Conservation (phyloP, 2,797 vertebrate genomes). For the Molossus molossus region DNA sequence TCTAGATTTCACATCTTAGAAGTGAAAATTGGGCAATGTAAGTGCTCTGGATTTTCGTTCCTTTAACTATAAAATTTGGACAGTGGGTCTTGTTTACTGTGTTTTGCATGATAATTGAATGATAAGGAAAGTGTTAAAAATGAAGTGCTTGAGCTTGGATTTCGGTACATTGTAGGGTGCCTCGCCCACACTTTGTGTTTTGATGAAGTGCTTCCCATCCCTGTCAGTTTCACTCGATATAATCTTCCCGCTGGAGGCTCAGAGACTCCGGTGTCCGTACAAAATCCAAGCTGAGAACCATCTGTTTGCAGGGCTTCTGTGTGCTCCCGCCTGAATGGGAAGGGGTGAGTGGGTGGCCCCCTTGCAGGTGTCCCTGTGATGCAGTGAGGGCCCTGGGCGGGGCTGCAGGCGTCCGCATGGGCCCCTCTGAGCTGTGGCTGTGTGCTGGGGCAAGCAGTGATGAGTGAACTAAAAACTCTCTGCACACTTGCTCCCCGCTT, state of each 20-base stretch:
- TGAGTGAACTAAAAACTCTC: constrained; percentile 51
- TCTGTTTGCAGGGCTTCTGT: constrained; percentile 46
- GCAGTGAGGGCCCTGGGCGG: background rate
- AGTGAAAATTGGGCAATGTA: background rate
- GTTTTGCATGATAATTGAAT: constrained; percentile 45
- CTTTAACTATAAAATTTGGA: background rate
- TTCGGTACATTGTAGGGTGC: background rate
- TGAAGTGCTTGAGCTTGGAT: background rate
- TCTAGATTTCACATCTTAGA: background rate
- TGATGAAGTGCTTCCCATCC: background rate
- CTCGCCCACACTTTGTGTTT: background rate
- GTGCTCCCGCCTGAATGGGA: background rate
- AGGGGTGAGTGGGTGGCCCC: background rate
- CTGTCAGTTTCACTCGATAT: background rate
- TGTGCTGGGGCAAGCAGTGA: constrained; percentile 21
- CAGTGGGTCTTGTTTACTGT: background rate
- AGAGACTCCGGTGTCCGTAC: background rate
- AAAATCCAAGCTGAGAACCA: constrained; percentile 38
- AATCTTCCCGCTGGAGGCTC: background rate
- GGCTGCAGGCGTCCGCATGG: background rate
- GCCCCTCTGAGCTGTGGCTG: background rate
- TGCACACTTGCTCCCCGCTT: background rate
- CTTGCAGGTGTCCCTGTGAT: background rate
- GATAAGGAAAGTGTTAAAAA: background rate
- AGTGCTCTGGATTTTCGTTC: constrained; percentile 15